A percentile compares a stretch with the other conserved stretches of the same genome.
Conservation (phyloP, 1,140 invertebrate genomes). For the Drosophila murphyi region DNA sequence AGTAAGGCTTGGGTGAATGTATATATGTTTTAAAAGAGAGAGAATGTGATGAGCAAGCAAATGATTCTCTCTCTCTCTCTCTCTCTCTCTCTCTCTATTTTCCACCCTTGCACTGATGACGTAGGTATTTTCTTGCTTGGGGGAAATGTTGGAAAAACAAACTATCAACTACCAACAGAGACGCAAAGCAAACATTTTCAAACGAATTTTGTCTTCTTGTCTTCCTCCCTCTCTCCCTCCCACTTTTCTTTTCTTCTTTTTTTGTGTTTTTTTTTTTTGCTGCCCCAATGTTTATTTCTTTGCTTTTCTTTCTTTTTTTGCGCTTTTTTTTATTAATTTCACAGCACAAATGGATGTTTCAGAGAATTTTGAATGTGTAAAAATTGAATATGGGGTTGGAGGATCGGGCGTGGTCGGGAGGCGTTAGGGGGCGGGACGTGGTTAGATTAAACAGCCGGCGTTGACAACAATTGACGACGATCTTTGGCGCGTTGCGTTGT, state of each 20-base stretch:
- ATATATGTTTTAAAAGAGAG: neutral
- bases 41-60: constrained; percentile 9
- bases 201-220: constrained; percentile 6
- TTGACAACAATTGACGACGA: constrained; percentile 24
- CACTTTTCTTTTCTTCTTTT: neutral
- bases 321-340: constrained; percentile 28
- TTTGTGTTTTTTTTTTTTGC: neutral
- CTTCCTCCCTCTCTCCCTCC: neutral
- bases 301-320: neutral
- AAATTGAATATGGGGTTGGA: neutral
- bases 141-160: constrained; percentile 25
- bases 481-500: constrained; percentile 42
- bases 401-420: neutral
- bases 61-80: neutral
- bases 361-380: constrained; percentile 4
- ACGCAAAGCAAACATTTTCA: constrained; percentile 17
- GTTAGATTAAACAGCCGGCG: constrained; percentile 4
- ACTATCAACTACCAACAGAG: constrained; percentile 21
- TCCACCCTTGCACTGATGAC: constrained; percentile 48
- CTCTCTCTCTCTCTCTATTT: constrained; percentile 12
- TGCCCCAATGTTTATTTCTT: constrained; percentile 31
- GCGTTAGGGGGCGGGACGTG: constrained; percentile 2
- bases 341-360: constrained; percentile 6
- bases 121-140: constrained; percentile 50
- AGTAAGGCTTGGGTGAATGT: neutral